Percentiles rank a stretch among this genome's conserved stretches.
Conservation (phyloP, 2,113 vertebrate genomes). For the Tachysurus vachellii region DNA sequence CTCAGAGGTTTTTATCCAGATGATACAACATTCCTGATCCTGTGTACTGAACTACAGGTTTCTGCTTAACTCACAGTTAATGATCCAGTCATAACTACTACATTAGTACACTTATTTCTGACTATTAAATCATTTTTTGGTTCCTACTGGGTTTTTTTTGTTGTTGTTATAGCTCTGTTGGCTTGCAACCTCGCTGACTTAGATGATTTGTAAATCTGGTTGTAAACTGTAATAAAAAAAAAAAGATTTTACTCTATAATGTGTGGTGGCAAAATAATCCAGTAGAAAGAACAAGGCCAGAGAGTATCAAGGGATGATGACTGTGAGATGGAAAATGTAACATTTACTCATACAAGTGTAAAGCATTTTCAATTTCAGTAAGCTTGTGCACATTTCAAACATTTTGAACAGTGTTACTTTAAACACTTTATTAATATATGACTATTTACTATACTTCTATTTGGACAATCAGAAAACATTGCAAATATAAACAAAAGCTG, state of each 20-base stretch:
- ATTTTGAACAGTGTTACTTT: neutral
- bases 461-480: constrained; percentile 15
- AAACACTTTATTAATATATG: neutral
- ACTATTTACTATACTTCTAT: neutral
- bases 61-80: neutral
- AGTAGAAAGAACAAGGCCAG: neutral
- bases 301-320: neutral
- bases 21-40: neutral
- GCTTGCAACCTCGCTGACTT: neutral
- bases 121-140: neutral
- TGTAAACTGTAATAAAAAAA: neutral
- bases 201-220: neutral
- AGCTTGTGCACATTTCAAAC: neutral
- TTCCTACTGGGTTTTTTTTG: neutral
- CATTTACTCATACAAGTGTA: neutral
- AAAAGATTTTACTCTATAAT: neutral
- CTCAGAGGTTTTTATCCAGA: neutral
- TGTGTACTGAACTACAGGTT: neutral
- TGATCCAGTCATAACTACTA: neutral
- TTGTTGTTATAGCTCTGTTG: neutral
- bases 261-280: neutral
- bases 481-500: neutral
- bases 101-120: neutral
- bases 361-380: neutral
- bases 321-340: neutral